Conservation (phyloP, 1,140 invertebrate species). For the Antheraea mylitta region DNA sequence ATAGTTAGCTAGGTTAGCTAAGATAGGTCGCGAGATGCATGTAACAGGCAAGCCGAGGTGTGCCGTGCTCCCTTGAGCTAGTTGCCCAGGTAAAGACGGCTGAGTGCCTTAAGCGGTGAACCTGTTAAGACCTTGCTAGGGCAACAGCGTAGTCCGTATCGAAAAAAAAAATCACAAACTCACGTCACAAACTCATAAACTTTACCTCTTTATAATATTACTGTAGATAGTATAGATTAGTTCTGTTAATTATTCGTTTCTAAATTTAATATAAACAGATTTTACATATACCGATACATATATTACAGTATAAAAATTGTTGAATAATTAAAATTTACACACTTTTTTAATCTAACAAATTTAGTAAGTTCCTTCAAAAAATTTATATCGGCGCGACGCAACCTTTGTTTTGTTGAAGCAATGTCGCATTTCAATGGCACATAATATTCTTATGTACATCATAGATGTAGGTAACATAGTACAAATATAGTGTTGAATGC, state of each 20-base stretch:
- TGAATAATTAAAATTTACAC: neutral
- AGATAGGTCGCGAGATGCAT: no score
- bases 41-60: no score
- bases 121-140: no score
- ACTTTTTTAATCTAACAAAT: neutral
- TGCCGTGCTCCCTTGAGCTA: no score
- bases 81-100: no score
- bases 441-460: slow-evolving; percentile 5
- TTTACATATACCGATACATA: neutral
- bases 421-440: neutral
- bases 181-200: no score
- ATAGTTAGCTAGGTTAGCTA: no score
- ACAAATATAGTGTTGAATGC: neutral
- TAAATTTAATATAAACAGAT: neutral
- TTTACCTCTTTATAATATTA: no score
- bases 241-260: neutral
- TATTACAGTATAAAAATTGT: neutral
- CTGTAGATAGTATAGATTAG: no score
- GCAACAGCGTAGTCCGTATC: no score
- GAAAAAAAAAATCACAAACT: no score
- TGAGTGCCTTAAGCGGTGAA: no score
- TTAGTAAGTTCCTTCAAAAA: neutral
- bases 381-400: neutral
- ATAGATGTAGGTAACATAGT: neutral
- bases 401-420: neutral